These are phyloP conservation scores for Meloidogyne chitwoodi DNA, from an alignment of 1,140 invertebrate genomes.

Conservation along the genomic window DNA sequence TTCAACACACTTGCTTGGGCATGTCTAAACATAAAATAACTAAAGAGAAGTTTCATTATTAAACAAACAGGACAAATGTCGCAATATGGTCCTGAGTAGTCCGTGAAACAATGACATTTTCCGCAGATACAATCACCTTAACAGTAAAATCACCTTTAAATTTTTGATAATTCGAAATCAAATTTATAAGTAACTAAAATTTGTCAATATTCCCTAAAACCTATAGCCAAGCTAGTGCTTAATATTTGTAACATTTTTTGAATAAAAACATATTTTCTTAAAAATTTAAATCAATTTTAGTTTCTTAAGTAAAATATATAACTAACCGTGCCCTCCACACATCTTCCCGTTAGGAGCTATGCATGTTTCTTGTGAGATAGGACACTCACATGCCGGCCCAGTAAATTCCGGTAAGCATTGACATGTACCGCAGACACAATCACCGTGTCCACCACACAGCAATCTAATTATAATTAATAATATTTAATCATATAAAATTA, in stretches of 20 bases:
- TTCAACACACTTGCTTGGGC: constrained; percentile 78
- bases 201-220: too few species aligned
- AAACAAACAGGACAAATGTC: constrained; percentile 76
- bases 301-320: too few species aligned
- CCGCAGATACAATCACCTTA: constrained; percentile 72
- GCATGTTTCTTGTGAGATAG: constrained; percentile 72
- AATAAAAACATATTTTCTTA: too few species aligned
- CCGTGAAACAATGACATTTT: constrained; percentile 73
- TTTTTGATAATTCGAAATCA: too few species aligned
- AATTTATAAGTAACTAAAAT: too few species aligned
- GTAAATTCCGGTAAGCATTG: constrained; percentile 61
- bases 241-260: too few species aligned
- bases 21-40: constrained; percentile 67
- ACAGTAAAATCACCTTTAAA: too few species aligned
- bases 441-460: constrained; percentile 64
- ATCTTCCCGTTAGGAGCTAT: constrained; percentile 67
- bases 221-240: too few species aligned
- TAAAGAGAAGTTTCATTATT: constrained; percentile 46
- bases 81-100: constrained; percentile 72
- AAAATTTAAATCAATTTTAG: too few species aligned
- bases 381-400: constrained; percentile 74
- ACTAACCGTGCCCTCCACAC: constrained; percentile 72
- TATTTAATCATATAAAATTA: too few species aligned
- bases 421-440: constrained; percentile 68
- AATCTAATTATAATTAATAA: not conserved